Base-by-base conservation (phyloP, 2,797 vertebrate genomes). In the Labeo calbasu region DNA sequence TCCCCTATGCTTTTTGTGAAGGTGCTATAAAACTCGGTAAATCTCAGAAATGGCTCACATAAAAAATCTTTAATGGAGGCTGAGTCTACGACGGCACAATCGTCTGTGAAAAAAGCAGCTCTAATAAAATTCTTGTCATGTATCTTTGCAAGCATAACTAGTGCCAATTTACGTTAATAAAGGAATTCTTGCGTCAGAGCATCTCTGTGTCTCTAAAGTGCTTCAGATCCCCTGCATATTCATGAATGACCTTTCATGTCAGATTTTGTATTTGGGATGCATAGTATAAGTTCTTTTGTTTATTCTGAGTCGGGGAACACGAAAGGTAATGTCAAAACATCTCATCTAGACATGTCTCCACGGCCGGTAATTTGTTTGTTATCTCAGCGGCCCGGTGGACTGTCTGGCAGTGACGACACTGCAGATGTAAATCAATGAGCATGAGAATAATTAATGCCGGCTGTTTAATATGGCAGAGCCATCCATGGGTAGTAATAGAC, bases 1-100 rank as follows among this genome's bases (percentile, higher is more conserved):
- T 63, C 55, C 72, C 73, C 71, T 85, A 84, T 82, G 85, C 77
- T 87, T 87, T 87, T 85, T 85, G 88, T 77, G 61, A 84, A 53
- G 87, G 77, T 68, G 87, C 83, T 71, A 84, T 93, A 89, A 92
- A 92, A 92, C 85, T 88, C 87, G n/a, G 79, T 89, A 90, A 91
- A 91, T 90, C 82, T 87, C 82, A 72, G 87, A 88, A 78, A 90
- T 88, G 82, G 84, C 69, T 40, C 85, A 86, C 87, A 91, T 93
- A 90, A 23, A 28, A 4, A n/a, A 55, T 32, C 88, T 70, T 53
- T 90, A 88, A 92, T 92, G 88, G 90, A 91, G 85, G 77, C 46
- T 32, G 23, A 50, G 81, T 84, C 82, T 87, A 82, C 81, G 86
- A 86, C 28, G 77, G 79, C 77, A 84, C 81, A 84, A 48, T 66